Conservation (phyloP, 2,888 invertebrate species). For the Aphidius colemani region DNA sequence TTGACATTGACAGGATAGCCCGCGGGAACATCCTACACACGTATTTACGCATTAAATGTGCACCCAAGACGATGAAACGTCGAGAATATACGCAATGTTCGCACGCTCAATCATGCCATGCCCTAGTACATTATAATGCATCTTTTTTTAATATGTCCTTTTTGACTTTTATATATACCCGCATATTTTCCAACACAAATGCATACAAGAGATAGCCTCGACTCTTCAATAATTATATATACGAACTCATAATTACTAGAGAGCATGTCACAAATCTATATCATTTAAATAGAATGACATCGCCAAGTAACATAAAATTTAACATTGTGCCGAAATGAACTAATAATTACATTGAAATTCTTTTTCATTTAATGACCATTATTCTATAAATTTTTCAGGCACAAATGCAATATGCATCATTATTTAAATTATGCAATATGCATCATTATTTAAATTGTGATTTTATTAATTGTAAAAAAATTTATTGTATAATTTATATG, state of each 20-base stretch:
- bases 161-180: conserved; percentile 11
- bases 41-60: conserved; percentile 18
- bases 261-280: conserved; percentile 21
- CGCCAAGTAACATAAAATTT: conserved; percentile 14
- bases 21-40: conserved; percentile 1
- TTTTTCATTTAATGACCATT: too few species aligned
- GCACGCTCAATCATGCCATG: conserved; percentile 7
- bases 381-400: too few species aligned
- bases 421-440: not conserved
- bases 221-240: conserved; percentile 14
- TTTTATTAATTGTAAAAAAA: too few species aligned
- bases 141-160: conserved; percentile 4
- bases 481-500: not conserved
- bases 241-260: conserved; percentile 14
- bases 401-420: not conserved
- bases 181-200: not conserved
- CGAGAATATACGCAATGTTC: conserved; percentile 8
- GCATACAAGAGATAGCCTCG: conserved; percentile 4
- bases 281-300: conserved; percentile 14
- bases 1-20: too few species aligned
- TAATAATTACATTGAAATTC: not conserved
- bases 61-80: conserved; percentile 4
- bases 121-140: conserved; percentile 5
- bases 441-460: not conserved
- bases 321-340: too few species aligned